Base-by-base conservation (phyloP, 2,797 vertebrate genomes). In the Capromys pilorides region DNA sequence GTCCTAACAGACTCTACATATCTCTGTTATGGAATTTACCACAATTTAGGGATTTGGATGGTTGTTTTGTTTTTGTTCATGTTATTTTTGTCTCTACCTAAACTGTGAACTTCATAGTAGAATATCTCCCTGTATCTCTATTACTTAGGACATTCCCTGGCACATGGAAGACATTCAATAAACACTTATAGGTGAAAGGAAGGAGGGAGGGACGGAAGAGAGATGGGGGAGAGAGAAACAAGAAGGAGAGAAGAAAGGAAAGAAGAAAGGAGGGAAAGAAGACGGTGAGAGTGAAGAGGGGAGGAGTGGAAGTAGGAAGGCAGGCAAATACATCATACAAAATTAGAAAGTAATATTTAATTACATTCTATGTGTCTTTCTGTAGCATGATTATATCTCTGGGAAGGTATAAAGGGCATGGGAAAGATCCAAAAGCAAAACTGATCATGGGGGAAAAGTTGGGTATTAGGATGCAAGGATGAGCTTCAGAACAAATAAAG, bases 51-150 rank as follows among this genome's bases (percentile, higher is more conserved):
- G 54, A 13, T 57, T 57, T 57, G 16, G 54, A 14, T 16, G 14
- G 14, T 57, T 57, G 14, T 57, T 18, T 57, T 14, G 14, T 18
- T 49, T 62, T 57, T 14, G 14, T 18, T 49, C 54, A 73, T 61
- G 45, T 45, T 45, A 45, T 66, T 18, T 77, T 93, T 54, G 8
- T 83, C n/a, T 94, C 22, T 85, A 93, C 36, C 28, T 91, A 71
- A 95, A 93, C 51, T 83, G 36, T 88, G 75, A 84, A 21, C 7
- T 88, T n/a, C 57, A 88, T 92, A 89, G 21, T 91, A 86, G 61
- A 54, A 24, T 31, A 59, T 61, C 90, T 28, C 24, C 81, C 49
- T 61, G 4, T 79, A 19, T 94, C 88, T 96, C 36, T 36, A 86
- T 88, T 45, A 84, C 16, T 36, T 94, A 49, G 41, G 54, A 86